phyloP scores from a whole-genome alignment of 2,888 invertebrate species.

The Belgica antarctica region DNA sequence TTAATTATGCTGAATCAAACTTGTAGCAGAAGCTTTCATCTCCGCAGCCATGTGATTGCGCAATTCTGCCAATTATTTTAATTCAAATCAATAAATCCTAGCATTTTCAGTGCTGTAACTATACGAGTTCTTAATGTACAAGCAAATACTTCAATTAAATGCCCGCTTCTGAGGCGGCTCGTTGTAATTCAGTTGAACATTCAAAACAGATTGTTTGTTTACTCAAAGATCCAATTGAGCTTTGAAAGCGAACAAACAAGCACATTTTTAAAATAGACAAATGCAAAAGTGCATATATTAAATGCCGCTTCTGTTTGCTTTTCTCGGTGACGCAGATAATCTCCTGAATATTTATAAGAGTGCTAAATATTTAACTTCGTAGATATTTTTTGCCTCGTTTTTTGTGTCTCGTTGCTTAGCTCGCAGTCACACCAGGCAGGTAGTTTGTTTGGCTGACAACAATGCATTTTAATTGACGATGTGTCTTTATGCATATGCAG shows the following conservation, averaged over 20 bases:
- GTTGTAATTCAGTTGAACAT: slow-evolving; percentile 39
- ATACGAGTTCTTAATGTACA: no score
- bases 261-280: background rate
- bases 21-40: no score
- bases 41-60: background rate
- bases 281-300: background rate
- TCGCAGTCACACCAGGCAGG: background rate
- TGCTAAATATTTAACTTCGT: slow-evolving; percentile 37
- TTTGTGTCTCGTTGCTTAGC: background rate
- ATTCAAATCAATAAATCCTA: background rate
- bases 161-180: background rate
- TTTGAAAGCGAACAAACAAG: no score
- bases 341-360: slow-evolving; percentile 22
- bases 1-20: no score
- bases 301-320: background rate
- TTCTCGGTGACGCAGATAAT: background rate
- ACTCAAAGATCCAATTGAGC: background rate
- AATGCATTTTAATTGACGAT: slow-evolving; percentile 30
- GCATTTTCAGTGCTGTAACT: no score
- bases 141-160: background rate
- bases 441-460: slow-evolving; percentile 14
- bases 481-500: slow-evolving; percentile 16
- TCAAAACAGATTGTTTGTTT: slow-evolving; percentile 37
- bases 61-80: background rate
- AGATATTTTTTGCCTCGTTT: slow-evolving; percentile 17